A percentile compares a stretch with the other conserved stretches of the same genome.
Evolutionary conservation across 1,140 invertebrate species (phyloP).

Genomic region (Apolygus lucorum): DNA sequence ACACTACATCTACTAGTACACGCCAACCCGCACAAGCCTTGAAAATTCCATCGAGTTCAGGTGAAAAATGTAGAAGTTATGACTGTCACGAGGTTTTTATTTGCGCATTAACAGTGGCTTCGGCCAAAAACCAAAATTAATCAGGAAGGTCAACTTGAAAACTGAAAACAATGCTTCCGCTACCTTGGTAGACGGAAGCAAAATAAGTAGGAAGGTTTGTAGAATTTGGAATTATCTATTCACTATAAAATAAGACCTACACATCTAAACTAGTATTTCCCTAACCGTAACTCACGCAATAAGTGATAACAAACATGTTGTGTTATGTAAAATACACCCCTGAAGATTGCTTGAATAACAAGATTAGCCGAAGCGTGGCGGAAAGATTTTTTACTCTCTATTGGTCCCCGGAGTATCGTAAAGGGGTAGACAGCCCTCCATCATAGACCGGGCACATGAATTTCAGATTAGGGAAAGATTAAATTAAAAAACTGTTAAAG

Average conservation of each 20-base stretch:
- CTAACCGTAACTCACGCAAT: neutral
- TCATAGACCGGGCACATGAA: conserved; percentile 8
- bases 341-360: neutral
- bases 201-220: neutral
- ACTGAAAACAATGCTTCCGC: too few species aligned
- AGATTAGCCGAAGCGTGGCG: neutral
- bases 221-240: neutral
- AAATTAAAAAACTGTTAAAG: conserved; percentile 13
- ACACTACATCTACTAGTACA: too few species aligned
- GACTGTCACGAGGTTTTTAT: too few species aligned
- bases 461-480: conserved; percentile 13
- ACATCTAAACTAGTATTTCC: neutral
- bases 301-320: neutral
- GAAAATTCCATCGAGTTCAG: too few species aligned
- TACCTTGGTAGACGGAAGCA: too few species aligned
- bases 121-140: too few species aligned
- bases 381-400: neutral
- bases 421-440: conserved; percentile 9
- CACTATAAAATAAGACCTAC: neutral
- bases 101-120: too few species aligned
- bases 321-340: neutral
- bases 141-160: too few species aligned
- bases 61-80: too few species aligned
- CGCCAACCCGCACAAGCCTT: too few species aligned
- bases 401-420: neutral